Evolutionary conservation across 2,113 vertebrate species (phyloP).

Genomic region (Clarias batrachus): DNA sequence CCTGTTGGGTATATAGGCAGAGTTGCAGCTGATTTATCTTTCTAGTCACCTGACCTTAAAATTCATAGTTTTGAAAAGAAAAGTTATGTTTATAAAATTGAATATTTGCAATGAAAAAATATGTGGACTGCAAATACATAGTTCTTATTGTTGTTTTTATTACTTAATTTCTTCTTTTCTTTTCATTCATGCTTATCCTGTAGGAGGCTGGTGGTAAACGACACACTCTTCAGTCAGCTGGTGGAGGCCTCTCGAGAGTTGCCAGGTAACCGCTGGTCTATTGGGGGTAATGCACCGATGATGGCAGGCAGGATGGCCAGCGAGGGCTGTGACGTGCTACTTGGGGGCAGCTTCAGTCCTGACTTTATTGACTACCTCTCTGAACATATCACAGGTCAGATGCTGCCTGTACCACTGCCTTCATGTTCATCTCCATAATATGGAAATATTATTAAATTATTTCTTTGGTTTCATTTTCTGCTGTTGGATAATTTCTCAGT

Average conservation of each 20-base stretch:
- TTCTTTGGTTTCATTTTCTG: not conserved
- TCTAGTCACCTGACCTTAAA: not conserved
- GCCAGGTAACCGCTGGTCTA: slow-evolving; percentile 77
- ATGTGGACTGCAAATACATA: not conserved
- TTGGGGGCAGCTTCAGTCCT: slow-evolving; percentile 76
- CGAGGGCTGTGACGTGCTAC: slow-evolving; percentile 79
- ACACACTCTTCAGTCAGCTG: slow-evolving; percentile 76
- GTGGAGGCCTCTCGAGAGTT: slow-evolving; percentile 76
- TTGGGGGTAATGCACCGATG: slow-evolving; percentile 80
- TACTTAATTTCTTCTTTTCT: not conserved
- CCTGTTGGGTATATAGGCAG: not conserved
- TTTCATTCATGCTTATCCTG: not conserved
- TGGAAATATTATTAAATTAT: not conserved
- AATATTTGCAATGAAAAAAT: not conserved
- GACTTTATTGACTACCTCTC: slow-evolving; percentile 76
- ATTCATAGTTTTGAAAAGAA: not conserved
- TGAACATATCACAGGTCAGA: slow-evolving; percentile 74
- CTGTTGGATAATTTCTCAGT: not conserved
- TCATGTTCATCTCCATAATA: not conserved
- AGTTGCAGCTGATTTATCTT: not conserved
- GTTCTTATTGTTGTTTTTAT: not conserved
- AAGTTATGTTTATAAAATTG: not conserved
- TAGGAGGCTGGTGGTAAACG: slow-evolving; percentile 77
- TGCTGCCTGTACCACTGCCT: not conserved
- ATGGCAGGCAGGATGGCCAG: slow-evolving; percentile 80